Conservation (phyloP, 2,888 invertebrate genomes). For the Drosophila melanosoma region DNA sequence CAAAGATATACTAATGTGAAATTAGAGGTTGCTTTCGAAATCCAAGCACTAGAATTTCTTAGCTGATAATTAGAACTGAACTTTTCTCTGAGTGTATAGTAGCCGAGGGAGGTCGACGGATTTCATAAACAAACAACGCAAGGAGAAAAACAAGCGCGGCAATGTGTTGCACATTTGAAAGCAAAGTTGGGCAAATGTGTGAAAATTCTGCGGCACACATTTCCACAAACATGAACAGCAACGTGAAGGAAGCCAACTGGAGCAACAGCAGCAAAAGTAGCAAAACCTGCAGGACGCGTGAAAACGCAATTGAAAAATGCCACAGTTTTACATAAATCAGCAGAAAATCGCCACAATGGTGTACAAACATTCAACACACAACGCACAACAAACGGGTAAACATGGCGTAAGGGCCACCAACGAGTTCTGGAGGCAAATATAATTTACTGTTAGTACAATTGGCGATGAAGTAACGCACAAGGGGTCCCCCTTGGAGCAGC, state of each 20-base stretch:
- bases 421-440: constrained; percentile 54
- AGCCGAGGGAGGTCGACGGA: constrained; percentile 5
- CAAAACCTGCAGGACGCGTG: constrained; percentile 55
- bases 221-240: constrained; percentile 40
- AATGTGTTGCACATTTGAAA: constrained; percentile 77
- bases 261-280: constrained; percentile 23
- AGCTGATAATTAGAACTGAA: neutral
- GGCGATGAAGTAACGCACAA: constrained; percentile 47
- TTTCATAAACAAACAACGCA: constrained; percentile 44
- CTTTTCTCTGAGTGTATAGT: neutral
- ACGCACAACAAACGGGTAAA: constrained; percentile 50
- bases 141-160: constrained; percentile 48
- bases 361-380: constrained; percentile 56
- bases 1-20: neutral
- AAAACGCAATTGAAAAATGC: constrained; percentile 79
- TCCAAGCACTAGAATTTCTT: neutral
- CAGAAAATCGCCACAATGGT: constrained; percentile 73
- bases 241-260: constrained; percentile 36
- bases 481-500: constrained; percentile 18
- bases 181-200: constrained; percentile 74
- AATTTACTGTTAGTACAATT: constrained; percentile 72
- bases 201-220: constrained; percentile 62
- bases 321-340: constrained; percentile 78
- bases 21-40: neutral
- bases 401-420: constrained; percentile 53